Base-by-base conservation (phyloP, 1,140 invertebrate genomes). In the Macrosteles quadrilineatus region DNA sequence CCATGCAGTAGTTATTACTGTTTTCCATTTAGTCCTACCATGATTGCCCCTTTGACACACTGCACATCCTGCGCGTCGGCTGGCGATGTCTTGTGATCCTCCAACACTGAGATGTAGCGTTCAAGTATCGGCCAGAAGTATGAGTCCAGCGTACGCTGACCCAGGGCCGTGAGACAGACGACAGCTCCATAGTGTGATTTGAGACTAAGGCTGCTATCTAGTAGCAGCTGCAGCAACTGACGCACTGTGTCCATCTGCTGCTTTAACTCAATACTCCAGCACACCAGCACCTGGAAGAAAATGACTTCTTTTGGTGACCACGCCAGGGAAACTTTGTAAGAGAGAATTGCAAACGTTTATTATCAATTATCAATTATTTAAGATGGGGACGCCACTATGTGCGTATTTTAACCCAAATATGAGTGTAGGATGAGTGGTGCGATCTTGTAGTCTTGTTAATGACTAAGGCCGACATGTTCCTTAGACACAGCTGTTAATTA, bases 91-190 rank as follows among this genome's bases (percentile, higher is more conserved):
- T 67, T 36, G 31, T 64, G 69, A 2, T 47, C 47, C 32, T 72
- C 68, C 6, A 74, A 36, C 11, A 66, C 43, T 19, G 63, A 53
- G 25, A 74, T 47, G 64, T 74, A 74, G 11, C 70, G 53, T 2
- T 72, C 73, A n/a, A 74, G 71, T 12, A 74, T 68, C 25, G 73
- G 73, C 70, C 73, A 74, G 43, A 74, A 70, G 53, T 74, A 70
- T 6, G 67, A 68, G 27, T 63, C 66, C 2, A 70, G 50, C 21
- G 62, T 70, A 25, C 57, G 43, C 25, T 74, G 62, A 17, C 65
- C 73, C 0, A 74, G 59, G 45, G 73, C 69, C 27, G 69, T 71
- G 9, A 74, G 59, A 14, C 67, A 40, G 12, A 68, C 70, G 19
- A 74, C 70, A 30, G 73, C 73, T 21, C 73, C 73, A 59, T 71